Conservation (phyloP, 2,888 invertebrate species). For the Saturnia pavonia region DNA sequence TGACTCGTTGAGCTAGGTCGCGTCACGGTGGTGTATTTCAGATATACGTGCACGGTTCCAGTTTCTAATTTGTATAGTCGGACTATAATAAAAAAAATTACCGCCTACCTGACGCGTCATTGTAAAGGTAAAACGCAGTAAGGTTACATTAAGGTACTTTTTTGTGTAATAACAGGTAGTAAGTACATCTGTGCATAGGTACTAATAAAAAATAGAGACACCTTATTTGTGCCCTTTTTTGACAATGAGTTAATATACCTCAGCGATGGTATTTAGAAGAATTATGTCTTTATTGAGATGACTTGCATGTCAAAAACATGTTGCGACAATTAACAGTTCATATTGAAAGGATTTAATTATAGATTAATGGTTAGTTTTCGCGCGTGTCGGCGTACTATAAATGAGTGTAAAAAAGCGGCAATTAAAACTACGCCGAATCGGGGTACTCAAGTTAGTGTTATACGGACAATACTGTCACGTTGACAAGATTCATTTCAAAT, state of each 20-base stretch:
- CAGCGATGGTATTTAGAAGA: not conserved
- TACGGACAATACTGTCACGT: too few species aligned
- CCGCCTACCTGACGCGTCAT: not conserved
- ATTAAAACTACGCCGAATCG: too few species aligned
- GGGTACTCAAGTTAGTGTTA: too few species aligned
- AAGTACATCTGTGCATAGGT: not conserved
- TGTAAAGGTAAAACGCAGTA: not conserved
- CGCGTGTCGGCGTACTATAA: too few species aligned
- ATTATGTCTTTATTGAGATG: not conserved
- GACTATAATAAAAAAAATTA: not conserved
- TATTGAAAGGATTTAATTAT: too few species aligned
- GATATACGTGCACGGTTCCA: slow-evolving; percentile 22
- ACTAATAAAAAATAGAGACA: not conserved
- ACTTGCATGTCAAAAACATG: not conserved
- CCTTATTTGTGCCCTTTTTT: not conserved
- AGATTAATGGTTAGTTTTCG: too few species aligned
- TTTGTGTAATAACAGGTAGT: not conserved
- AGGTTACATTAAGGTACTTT: not conserved
- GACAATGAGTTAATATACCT: not conserved
- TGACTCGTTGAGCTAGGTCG: slow-evolving; percentile 54
- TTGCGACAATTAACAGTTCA: not conserved
- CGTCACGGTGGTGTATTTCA: slow-evolving; percentile 44
- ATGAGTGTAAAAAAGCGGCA: too few species aligned
- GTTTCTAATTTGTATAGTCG: slow-evolving; percentile 3
- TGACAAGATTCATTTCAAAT: too few species aligned